Evolutionary conservation across 2,797 vertebrate species (phyloP).

Genomic region (Limnodromus scolopaceus): DNA sequence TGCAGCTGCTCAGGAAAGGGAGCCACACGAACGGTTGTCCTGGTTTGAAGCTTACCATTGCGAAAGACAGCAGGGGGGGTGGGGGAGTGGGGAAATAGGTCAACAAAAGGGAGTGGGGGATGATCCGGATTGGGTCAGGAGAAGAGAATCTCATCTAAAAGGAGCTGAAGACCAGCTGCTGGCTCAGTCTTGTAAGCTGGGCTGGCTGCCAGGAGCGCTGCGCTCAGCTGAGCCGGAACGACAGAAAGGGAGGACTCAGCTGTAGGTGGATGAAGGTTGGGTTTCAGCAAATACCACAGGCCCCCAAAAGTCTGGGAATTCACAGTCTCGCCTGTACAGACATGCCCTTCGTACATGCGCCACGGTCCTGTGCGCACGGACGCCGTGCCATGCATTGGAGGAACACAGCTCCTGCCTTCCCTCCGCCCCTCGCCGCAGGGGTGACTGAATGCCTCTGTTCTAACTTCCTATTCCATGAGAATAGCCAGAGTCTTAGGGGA

Average conservation of each 20-base stretch:
- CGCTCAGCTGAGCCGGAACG: conserved; percentile 15
- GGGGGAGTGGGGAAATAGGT: neutral
- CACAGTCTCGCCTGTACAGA: conserved; percentile 1
- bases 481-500: neutral
- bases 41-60: neutral
- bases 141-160: conserved; percentile 52
- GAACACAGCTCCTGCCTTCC: neutral
- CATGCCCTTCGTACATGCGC: neutral
- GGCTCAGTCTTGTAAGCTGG: neutral
- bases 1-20: neutral
- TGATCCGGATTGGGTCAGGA: neutral
- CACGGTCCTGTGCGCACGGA: neutral
- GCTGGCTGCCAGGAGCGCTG: conserved; percentile 20
- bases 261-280: conserved; percentile 65
- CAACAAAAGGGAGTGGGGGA: neutral
- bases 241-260: conserved; percentile 42
- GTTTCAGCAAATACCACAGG: conserved; percentile 71
- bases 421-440: neutral
- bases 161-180: conserved; percentile 46
- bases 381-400: neutral
- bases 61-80: neutral
- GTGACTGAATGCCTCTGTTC: neutral
- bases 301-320: conserved; percentile 70
- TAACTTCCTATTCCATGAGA: neutral
- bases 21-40: neutral